Percentiles rank a stretch among this genome's conserved stretches.
Evolutionary conservation across 2,113 vertebrate genomes (phyloP).

Genomic region (Chloroceryle aenea): DNA sequence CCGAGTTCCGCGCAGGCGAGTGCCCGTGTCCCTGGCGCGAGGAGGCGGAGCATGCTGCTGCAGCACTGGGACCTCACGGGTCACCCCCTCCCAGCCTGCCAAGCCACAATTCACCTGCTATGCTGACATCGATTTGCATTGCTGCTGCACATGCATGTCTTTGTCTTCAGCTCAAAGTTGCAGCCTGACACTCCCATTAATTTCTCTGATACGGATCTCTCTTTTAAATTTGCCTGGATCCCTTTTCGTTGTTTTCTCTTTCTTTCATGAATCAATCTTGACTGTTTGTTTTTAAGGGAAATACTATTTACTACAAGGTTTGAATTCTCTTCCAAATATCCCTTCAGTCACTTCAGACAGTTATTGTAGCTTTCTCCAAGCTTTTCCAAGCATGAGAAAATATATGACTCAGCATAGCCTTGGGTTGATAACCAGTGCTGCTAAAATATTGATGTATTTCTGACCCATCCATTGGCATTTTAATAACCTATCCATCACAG

Average conservation of each 20-base stretch:
- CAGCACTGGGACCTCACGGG: neutral
- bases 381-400: conserved; percentile 39
- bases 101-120: fast-evolving
- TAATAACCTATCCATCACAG: conserved; percentile 64
- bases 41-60: neutral
- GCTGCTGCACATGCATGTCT: neutral
- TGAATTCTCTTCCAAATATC: conserved; percentile 32
- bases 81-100: neutral
- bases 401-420: conserved; percentile 58
- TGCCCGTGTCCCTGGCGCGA: neutral
- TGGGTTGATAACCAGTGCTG: conserved; percentile 47
- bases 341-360: conserved; percentile 52
- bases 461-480: conserved; percentile 45
- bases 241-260: neutral
- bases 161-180: neutral
- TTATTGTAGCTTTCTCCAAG: conserved; percentile 28
- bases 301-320: conserved; percentile 1
- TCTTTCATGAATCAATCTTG: neutral
- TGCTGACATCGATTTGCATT: neutral
- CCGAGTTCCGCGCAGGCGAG: neutral
- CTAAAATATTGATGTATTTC: conserved; percentile 66
- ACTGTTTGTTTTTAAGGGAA: conserved; percentile 39
- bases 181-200: neutral
- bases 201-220: neutral
- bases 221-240: neutral